Conservation (phyloP, 2,113 vertebrate genomes). For the Galemys pyrenaicus region DNA sequence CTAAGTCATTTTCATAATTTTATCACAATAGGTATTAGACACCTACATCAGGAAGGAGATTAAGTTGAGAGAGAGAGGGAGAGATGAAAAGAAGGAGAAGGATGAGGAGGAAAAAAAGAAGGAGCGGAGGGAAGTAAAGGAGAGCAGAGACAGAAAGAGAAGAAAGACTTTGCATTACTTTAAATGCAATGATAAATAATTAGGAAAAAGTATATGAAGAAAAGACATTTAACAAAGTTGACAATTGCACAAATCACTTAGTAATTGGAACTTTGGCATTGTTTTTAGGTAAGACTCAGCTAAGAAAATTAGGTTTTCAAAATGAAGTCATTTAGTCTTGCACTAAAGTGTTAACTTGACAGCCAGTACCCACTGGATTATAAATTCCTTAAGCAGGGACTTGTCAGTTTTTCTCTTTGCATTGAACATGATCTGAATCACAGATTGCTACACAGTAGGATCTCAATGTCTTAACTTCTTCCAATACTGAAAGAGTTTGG, state of each 20-base stretch:
- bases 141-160: not conserved
- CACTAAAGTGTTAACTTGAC: not conserved
- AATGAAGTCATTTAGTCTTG: not conserved
- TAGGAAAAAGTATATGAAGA: not conserved
- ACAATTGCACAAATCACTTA: not conserved
- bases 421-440: not conserved
- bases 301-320: not conserved
- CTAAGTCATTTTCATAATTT: slow-evolving; percentile 21
- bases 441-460: not conserved
- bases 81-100: not conserved
- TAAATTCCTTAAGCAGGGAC: not conserved
- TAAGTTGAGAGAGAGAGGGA: not conserved
- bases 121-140: not conserved
- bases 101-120: not conserved
- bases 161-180: not conserved
- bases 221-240: not conserved
- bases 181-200: not conserved
- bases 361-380: not conserved
- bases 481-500: not conserved
- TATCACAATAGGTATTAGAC: not conserved
- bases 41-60: not conserved
- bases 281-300: not conserved
- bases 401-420: not conserved
- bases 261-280: not conserved
- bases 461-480: not conserved